phyloP scores from a whole-genome alignment of 2,888 invertebrate species.

The Thecocarcelia acutangulata region DNA sequence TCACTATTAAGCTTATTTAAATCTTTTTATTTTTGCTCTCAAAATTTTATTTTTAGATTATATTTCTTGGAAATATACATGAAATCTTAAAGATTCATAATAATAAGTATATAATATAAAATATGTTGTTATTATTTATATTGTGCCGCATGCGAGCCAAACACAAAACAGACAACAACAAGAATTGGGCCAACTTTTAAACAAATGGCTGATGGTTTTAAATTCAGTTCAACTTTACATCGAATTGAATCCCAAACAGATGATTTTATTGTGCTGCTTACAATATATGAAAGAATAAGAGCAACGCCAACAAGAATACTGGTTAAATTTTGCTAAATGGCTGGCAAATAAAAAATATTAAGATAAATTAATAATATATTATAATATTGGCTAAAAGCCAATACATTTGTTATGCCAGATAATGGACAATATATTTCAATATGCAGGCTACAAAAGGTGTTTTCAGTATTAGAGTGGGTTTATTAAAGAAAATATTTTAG shows the following conservation, averaged over 20 bases:
- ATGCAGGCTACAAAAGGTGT: constrained; percentile 13
- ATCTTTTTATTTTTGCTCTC: no score
- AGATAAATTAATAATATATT: constrained; percentile 52
- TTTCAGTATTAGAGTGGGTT: not conserved
- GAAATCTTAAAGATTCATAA: not conserved
- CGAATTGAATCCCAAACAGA: constrained; percentile 36
- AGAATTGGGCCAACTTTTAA: constrained; percentile 31
- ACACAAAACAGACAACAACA: constrained; percentile 3
- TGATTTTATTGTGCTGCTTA: constrained; percentile 22
- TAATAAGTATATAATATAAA: constrained; percentile 19
- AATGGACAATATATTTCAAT: not conserved
- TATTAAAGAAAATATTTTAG: not conserved
- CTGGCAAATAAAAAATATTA: constrained; percentile 7
- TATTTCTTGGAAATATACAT: no score
- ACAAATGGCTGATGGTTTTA: constrained; percentile 17
- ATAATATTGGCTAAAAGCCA: constrained; percentile 53
- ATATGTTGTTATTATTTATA: constrained; percentile 29
- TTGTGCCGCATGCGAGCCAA: not conserved
- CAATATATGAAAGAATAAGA: constrained; percentile 24
- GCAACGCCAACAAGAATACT: constrained; percentile 8
- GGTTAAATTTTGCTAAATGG: constrained; percentile 29
- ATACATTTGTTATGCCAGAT: constrained; percentile 20
- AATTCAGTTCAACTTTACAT: constrained; percentile 15
- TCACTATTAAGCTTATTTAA: no score
- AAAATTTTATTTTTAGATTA: no score